These are phyloP conservation scores for Leptopilina syphax DNA, from an alignment of 2,888 invertebrate genomes.

Conservation along the genomic window DNA sequence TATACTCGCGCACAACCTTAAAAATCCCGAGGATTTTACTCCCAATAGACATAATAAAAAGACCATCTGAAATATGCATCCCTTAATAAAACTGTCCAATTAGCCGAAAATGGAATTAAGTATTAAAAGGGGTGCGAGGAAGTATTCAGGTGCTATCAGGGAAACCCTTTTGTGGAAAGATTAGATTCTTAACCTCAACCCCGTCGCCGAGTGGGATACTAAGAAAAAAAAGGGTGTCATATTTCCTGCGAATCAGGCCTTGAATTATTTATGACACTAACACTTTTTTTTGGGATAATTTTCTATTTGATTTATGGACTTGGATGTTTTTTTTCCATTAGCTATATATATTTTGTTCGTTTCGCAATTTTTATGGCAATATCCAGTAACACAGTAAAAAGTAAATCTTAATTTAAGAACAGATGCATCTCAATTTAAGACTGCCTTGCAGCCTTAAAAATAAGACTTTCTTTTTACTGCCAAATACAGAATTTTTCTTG, in stretches of 20 bases:
- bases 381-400: no score
- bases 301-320: background rate
- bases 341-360: no score
- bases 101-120: constrained; percentile 76
- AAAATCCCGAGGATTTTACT: constrained; percentile 56
- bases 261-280: constrained; percentile 71
- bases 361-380: no score
- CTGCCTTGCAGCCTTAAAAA: no score
- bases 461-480: no score
- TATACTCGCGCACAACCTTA: constrained; percentile 31
- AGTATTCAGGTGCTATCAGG: constrained; percentile 57
- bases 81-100: constrained; percentile 77
- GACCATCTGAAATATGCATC: constrained; percentile 76
- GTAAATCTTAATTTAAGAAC: no score
- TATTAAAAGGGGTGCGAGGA: constrained; percentile 71
- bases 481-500: no score
- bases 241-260: constrained; percentile 56
- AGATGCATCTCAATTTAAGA: no score
- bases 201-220: background rate
- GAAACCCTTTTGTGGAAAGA: constrained; percentile 52
- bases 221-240: constrained; percentile 43
- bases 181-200: constrained; percentile 42
- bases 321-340: background rate
- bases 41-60: constrained; percentile 76
- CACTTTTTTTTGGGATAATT: constrained; percentile 57